phyloP scores from a whole-genome alignment of 2,113 vertebrate genomes.

The Oncorhynchus keta region DNA sequence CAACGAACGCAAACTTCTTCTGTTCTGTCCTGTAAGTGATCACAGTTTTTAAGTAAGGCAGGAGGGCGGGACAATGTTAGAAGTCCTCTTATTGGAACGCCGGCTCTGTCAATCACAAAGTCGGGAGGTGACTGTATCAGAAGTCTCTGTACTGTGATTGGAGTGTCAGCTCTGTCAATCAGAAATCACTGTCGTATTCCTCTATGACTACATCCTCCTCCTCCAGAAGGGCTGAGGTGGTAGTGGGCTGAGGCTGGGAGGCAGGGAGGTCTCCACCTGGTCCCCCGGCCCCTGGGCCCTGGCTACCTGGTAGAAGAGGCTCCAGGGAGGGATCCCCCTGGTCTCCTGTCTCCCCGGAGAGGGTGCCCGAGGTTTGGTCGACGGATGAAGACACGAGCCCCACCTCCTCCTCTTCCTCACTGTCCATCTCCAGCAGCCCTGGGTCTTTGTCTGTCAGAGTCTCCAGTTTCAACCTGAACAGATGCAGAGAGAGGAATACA shows the following conservation, averaged over 20 bases:
- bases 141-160: neutral
- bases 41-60: neutral
- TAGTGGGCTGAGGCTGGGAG: conserved; percentile 83
- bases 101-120: neutral
- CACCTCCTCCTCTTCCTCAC: conserved; percentile 55
- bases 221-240: conserved; percentile 69
- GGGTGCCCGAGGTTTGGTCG: neutral
- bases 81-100: neutral
- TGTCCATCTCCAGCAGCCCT: conserved; percentile 66
- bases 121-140: neutral
- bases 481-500: neutral
- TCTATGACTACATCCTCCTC: conserved; percentile 84
- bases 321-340: neutral
- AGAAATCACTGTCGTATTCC: conserved; percentile 83
- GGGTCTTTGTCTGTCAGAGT: conserved; percentile 84
- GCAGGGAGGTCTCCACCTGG: conserved; percentile 71
- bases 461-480: conserved; percentile 82
- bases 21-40: neutral
- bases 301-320: conserved; percentile 59
- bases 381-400: neutral
- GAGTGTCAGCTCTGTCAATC: neutral
- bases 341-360: conserved; percentile 14
- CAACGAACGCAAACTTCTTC: neutral
- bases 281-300: conserved; percentile 48
- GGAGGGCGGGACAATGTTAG: neutral